Conservation (phyloP, 2,113 vertebrate genomes). For the Mungos mungo region DNA sequence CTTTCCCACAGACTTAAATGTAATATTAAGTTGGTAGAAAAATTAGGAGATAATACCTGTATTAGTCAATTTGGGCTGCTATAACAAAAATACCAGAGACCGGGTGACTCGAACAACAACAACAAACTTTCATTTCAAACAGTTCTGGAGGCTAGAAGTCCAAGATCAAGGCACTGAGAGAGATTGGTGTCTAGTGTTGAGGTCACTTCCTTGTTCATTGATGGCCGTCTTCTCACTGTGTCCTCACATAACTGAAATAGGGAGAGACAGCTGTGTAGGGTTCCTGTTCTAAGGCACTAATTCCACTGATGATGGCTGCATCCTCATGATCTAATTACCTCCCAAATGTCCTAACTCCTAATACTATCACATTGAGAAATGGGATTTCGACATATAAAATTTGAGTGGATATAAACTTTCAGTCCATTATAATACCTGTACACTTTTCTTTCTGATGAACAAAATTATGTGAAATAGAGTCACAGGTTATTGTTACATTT, state of each 20-base stretch:
- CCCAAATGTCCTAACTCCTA: not conserved
- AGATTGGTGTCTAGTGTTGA: not conserved
- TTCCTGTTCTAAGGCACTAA: not conserved
- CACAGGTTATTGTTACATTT: not conserved
- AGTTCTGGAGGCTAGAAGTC: not conserved
- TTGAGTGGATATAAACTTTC: not conserved
- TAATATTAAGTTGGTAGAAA: slow-evolving; percentile 3
- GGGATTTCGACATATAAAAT: not conserved
- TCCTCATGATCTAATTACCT: not conserved
- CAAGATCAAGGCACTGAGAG: not conserved
- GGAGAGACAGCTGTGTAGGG: too few relatives aligned
- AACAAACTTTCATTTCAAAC: not conserved
- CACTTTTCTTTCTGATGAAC: not conserved
- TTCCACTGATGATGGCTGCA: not conserved
- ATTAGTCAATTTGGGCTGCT: not conserved
- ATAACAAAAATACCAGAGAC: not conserved
- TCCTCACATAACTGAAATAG: not conserved
- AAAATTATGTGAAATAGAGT: not conserved
- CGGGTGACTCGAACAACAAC: not conserved
- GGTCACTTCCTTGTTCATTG: not conserved
- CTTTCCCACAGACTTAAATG: not conserved
- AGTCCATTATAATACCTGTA: not conserved
- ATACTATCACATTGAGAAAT: not conserved
- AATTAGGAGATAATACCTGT: not conserved
- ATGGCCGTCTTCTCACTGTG: not conserved